Base-by-base conservation (phyloP, 2,888 invertebrate genomes). In the Phyllotreta striolata region DNA sequence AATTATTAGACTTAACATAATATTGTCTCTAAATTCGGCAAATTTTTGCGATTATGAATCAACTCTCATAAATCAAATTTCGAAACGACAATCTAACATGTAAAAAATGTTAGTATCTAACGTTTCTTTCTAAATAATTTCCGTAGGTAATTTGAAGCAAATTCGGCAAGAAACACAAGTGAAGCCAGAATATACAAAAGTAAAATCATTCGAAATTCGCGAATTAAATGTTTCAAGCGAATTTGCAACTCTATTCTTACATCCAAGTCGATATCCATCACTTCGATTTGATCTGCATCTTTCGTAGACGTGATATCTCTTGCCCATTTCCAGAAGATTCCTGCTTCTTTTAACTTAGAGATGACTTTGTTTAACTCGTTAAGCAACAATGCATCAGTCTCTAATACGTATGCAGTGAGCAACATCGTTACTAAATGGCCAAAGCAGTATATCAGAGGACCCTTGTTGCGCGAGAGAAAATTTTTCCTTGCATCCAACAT, bases 301-400 rank as follows among this genome's bases (percentile, higher is more conserved):
- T 10, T 4, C 24, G 2, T 41, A 4, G 0, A 38, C 13, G 9
- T 9, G 3, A 46, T 14, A 12, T 64, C 64, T 12, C 39, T 55
- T 41, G 37, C 47, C 72, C 71, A 72, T 55, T 72, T 70, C 2
- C 47, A 13, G 3, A 67, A 47, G 13, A 73, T 55, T 9, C 73
- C 80, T 12, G 72, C 72, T 1, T 74, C 71, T 6, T 69, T 66
- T 6, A 78, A 71, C 35, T 72, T 59, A 12, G 65, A 57, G 6
- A 80, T 69, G 44, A 78, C 63, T 6, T 43, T 37, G 58, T 78
- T 70, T 55, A 80, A 72, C 46, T 61, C 62, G 4, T 70, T 68
- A 69, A 10, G 78, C 70, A 49, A 75, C 77, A 67, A 77, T 77
- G 5, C 79, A 78, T 68, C 77, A 77, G 3, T 70, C 66, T 5